A percentile compares a stretch with the other conserved stretches of the same genome.
Evolutionary conservation across 2,113 vertebrate species (phyloP).

Genomic region (Proteles cristata): DNA sequence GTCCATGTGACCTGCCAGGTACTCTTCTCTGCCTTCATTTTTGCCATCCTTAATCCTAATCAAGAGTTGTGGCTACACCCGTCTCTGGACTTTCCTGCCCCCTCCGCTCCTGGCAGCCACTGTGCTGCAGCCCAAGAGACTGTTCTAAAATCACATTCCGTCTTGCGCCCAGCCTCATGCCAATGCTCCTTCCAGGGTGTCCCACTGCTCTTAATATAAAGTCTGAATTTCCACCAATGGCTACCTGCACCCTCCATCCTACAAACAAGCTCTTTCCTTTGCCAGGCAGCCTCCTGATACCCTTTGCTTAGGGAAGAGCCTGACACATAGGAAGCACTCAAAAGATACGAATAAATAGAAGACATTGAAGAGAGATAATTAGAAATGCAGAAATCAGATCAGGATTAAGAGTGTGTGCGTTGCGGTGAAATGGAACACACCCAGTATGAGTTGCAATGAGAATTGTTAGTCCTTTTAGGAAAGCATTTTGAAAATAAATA

Average conservation of each 20-base stretch:
- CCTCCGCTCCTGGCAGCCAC: neutral
- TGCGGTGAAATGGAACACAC: neutral
- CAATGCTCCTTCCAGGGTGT: neutral
- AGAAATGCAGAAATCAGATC: neutral
- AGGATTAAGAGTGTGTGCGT: neutral
- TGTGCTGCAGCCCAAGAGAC: neutral
- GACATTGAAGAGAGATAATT: neutral
- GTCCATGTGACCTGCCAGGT: neutral
- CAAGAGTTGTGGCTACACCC: neutral
- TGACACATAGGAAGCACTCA: neutral
- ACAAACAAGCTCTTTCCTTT: neutral
- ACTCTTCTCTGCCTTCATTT: neutral
- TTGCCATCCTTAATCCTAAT: neutral
- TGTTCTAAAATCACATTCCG: neutral
- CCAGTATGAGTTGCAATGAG: neutral
- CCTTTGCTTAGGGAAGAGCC: neutral
- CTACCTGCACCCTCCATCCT: neutral
- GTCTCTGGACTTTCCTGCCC: fast-evolving
- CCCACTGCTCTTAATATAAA: neutral
- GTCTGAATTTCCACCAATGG: neutral
- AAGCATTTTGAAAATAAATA: constrained; percentile 1
- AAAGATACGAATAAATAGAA: neutral
- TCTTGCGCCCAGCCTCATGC: neutral
- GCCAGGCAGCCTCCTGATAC: neutral
- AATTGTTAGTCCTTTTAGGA: neutral